These are phyloP conservation scores for Spialia ferax DNA, from an alignment of 2,888 invertebrate species.

Conservation along the genomic window DNA sequence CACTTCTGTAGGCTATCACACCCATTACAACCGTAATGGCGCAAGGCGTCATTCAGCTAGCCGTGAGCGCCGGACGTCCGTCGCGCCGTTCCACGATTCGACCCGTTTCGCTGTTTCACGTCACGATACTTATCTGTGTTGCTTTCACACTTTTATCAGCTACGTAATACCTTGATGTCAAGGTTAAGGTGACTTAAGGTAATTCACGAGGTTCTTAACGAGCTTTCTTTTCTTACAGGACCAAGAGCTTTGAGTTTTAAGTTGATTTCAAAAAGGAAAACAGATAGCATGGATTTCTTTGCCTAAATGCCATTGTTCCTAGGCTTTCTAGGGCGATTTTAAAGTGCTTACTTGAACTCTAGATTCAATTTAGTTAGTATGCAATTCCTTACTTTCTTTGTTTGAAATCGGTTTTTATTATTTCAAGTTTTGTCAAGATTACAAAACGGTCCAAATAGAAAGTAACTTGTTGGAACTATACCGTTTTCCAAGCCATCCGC, in stretches of 20 bases:
- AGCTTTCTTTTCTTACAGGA: not conserved
- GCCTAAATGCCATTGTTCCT: too few species aligned
- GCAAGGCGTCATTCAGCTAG: conserved; percentile 47
- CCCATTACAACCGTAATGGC: conserved; percentile 54
- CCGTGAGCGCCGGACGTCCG: conserved; percentile 52
- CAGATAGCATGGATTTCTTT: too few species aligned
- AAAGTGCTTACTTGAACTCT: not conserved
- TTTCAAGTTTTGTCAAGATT: not conserved
- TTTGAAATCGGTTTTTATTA: too few species aligned
- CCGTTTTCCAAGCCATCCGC: conserved; percentile 55
- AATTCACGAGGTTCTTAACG: not conserved
- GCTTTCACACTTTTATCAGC: not conserved
- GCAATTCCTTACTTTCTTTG: too few species aligned
- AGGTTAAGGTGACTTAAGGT: not conserved
- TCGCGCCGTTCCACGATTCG: conserved; percentile 28
- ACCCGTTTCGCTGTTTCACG: conserved; percentile 19
- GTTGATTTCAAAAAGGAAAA: too few species aligned
- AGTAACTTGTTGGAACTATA: conserved; percentile 54
- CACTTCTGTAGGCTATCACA: not conserved
- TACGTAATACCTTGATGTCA: not conserved
- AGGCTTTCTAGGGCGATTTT: too few species aligned
- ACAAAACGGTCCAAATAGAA: conserved; percentile 17
- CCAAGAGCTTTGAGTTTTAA: too few species aligned
- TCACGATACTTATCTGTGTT: not conserved
- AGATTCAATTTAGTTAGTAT: not conserved